These are phyloP conservation scores for Orthosia gothica DNA, from an alignment of 2,888 invertebrate species.

Conservation along the genomic window DNA sequence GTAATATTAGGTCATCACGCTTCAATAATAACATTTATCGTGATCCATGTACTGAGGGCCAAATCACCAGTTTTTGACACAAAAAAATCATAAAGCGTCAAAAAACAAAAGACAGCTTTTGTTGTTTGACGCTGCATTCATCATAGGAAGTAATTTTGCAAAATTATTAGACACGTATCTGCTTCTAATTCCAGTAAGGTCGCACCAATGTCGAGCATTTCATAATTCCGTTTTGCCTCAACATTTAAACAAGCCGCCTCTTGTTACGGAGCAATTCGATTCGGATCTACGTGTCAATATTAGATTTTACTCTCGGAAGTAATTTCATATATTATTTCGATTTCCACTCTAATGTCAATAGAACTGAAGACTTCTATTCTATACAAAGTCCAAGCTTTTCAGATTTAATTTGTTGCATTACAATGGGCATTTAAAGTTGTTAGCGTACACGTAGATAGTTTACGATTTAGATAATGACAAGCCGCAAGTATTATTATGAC, in stretches of 20 bases:
- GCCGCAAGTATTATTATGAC: slow-evolving; percentile 44
- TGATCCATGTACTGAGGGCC: slow-evolving; percentile 19
- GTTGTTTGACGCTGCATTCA: slow-evolving; percentile 66
- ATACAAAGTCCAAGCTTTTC: slow-evolving; percentile 42
- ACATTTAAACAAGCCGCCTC: slow-evolving; percentile 73
- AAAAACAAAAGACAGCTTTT: slow-evolving; percentile 27
- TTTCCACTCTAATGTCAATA: slow-evolving; percentile 64
- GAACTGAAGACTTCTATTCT: slow-evolving; percentile 36
- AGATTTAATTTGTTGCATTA: slow-evolving; percentile 50
- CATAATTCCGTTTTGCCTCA: slow-evolving; percentile 73
- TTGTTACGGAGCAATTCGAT: slow-evolving; percentile 78
- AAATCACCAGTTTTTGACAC: slow-evolving; percentile 19
- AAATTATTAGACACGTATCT: slow-evolving; percentile 86
- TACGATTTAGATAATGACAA: slow-evolving; percentile 46
- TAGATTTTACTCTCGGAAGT: slow-evolving; percentile 82
- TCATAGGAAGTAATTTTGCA: slow-evolving; percentile 88
- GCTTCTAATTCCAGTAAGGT: slow-evolving; percentile 82
- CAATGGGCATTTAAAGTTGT: slow-evolving; percentile 37
- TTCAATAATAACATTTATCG: slow-evolving; percentile 33
- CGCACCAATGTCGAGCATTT: slow-evolving; percentile 83
- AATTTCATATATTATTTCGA: slow-evolving; percentile 82
- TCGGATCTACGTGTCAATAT: slow-evolving; percentile 82
- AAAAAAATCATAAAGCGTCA: slow-evolving; percentile 14
- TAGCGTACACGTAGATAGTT: slow-evolving; percentile 30
- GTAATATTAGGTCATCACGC: slow-evolving; percentile 51